Evolutionary conservation across 2,797 vertebrate genomes (phyloP).

Genomic region (Semotilus atromaculatus): DNA sequence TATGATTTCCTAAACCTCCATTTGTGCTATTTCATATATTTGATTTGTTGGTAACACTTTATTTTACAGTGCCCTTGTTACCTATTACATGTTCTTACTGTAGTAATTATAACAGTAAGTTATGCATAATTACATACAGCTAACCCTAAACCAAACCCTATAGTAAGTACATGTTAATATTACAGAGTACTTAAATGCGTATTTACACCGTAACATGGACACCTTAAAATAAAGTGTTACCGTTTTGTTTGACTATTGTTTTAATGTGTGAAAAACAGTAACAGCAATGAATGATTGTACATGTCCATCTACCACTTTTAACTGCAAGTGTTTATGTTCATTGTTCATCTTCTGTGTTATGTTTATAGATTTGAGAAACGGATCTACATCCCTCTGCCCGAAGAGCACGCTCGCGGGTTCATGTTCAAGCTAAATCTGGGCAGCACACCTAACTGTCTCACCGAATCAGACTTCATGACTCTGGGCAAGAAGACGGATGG

Average conservation of each 20-base stretch:
- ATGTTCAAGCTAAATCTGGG: conserved; percentile 97
- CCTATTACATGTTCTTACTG: no score
- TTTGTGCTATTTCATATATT: not conserved
- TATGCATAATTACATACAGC: no score
- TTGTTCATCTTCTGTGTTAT: conserved; percentile 11
- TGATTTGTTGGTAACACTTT: not conserved
- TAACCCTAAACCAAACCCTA: no score
- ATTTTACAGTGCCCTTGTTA: no score
- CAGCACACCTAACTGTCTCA: conserved; percentile 83
- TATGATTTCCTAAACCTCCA: not conserved
- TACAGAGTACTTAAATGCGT: no score
- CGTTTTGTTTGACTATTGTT: not conserved
- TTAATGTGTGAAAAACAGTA: not conserved
- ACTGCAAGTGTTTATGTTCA: not conserved
- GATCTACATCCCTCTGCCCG: conserved; percentile 97
- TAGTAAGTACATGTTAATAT: no score
- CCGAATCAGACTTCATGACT: conserved; percentile 84
- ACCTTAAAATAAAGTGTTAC: no score
- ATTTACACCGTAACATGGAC: no score
- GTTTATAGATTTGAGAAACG: conserved; percentile 96
- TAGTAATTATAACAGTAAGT: no score
- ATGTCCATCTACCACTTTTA: not conserved
- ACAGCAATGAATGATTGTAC: not conserved
- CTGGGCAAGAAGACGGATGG: conserved; percentile 91
- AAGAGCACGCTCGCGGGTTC: conserved; percentile 89